Percentiles rank a stretch among this genome's conserved stretches.
phyloP scores from a whole-genome alignment of 1,140 invertebrate species.

The Lordiphosa clarofinis region DNA sequence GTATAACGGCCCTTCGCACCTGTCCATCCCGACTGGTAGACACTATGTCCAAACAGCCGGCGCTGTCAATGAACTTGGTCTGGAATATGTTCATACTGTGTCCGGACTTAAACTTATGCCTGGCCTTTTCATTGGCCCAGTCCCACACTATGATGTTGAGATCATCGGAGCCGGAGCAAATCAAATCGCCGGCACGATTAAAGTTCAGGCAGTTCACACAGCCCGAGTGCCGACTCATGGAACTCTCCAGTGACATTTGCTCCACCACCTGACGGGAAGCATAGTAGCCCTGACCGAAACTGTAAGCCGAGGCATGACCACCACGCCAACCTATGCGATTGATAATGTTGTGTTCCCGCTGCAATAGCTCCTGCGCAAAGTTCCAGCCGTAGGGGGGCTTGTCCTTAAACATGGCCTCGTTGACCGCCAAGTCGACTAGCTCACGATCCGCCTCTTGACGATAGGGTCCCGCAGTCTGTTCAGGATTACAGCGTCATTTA shows the following conservation, averaged over 20 bases:
- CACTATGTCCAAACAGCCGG: conserved; percentile 89
- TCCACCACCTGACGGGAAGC: conserved; percentile 91
- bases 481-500: no score
- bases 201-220: conserved; percentile 97
- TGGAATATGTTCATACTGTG: conserved; percentile 95
- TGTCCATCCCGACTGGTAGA: conserved; percentile 94
- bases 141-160: conserved; percentile 92
- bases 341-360: conserved; percentile 57
- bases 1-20: conserved; percentile 81
- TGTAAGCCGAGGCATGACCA: conserved; percentile 39
- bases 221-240: conserved; percentile 89
- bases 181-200: conserved; percentile 84
- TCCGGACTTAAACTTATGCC: conserved; percentile 86
- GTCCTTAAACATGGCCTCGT: conserved; percentile 44
- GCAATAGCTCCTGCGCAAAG: conserved; percentile 47
- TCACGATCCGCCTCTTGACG: conserved; percentile 22
- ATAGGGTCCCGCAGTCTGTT: no score
- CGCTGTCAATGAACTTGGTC: conserved; percentile 84
- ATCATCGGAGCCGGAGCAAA: conserved; percentile 93
- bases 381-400: conserved; percentile 62
- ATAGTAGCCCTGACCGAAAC: conserved; percentile 84
- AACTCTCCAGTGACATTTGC: conserved; percentile 88
- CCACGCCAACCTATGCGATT: conserved; percentile 55
- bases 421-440: conserved; percentile 24
- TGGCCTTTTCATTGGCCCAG: conserved; percentile 87